Conservation (phyloP, 1,140 invertebrate species). For the Laodelphax striatellus region DNA sequence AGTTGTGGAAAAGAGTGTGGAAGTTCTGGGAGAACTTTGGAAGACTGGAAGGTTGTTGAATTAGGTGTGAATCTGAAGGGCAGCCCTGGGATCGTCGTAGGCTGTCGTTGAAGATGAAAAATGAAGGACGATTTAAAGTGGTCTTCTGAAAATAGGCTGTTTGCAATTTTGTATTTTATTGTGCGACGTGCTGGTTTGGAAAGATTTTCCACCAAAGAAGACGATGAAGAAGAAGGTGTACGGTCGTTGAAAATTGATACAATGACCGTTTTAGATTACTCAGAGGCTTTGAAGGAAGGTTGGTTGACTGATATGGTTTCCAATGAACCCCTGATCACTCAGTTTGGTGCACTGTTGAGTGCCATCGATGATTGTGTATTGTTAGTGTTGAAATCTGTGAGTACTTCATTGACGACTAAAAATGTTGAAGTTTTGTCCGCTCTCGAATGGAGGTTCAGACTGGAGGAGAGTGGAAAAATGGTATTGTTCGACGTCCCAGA, state of each 20-base stretch:
- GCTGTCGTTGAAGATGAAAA: neutral
- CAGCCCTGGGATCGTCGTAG: conserved; percentile 14
- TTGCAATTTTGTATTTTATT: conserved; percentile 15
- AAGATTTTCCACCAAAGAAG: neutral
- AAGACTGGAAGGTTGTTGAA: too few species aligned
- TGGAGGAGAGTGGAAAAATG: neutral
- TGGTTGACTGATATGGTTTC: neutral
- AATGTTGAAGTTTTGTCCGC: conserved; percentile 8
- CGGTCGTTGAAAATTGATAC: conserved; percentile 14
- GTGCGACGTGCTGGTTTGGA: neutral
- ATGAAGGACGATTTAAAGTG: neutral
- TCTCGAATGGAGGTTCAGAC: conserved; percentile 15
- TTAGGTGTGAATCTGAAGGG: too few species aligned
- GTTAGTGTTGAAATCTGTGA: neutral
- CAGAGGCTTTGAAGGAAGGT: conserved; percentile 16
- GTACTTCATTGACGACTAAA: neutral
- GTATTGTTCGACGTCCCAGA: conserved; percentile 1
- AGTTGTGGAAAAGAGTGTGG: too few species aligned
- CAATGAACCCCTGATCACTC: neutral
- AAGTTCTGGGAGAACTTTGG: too few species aligned
- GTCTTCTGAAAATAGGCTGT: conserved; percentile 15
- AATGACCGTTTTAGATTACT: conserved; percentile 29
- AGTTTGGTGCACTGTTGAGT: neutral
- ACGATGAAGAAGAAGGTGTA: neutral
- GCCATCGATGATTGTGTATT: neutral